phyloP scores from a whole-genome alignment of 2,888 invertebrate genomes.

The Hyles lineata region DNA sequence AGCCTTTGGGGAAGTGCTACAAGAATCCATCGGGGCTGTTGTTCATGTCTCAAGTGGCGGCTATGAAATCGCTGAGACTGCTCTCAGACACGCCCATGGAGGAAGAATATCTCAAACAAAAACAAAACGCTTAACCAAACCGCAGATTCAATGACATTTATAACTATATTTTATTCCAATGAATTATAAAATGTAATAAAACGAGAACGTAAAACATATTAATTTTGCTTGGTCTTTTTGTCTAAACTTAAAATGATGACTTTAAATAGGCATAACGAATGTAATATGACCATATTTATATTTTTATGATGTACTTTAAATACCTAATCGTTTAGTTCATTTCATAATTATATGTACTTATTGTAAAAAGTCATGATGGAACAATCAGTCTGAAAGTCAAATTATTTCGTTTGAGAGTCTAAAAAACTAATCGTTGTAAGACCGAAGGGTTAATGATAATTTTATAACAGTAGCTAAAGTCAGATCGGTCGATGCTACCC shows the following conservation, averaged over 20 bases:
- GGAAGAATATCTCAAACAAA: neutral
- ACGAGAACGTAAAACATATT: too few relatives aligned
- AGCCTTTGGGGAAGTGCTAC: constrained; percentile 61
- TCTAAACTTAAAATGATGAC: too few relatives aligned
- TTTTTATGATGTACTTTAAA: too few relatives aligned
- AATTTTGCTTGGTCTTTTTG: too few relatives aligned
- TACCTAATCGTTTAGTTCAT: too few relatives aligned
- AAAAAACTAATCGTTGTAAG: neutral
- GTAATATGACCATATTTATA: too few relatives aligned
- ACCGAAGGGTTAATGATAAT: neutral
- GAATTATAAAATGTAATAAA: too few relatives aligned
- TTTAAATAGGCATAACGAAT: too few relatives aligned
- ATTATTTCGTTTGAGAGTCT: neutral
- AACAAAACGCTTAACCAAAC: neutral
- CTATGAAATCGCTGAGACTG: constrained; percentile 61
- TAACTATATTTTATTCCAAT: neutral
- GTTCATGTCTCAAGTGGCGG: constrained; percentile 67
- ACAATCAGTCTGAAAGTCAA: neutral
- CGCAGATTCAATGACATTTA: neutral
- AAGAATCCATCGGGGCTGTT: constrained; percentile 53
- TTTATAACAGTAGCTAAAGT: neutral
- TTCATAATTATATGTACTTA: too few relatives aligned
- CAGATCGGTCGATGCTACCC: neutral
- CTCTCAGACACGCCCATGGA: constrained; percentile 46
- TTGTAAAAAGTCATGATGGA: neutral